A percentile compares a stretch with the other conserved stretches of the same genome.
These are phyloP conservation scores for Andrena fulva DNA, from an alignment of 2,888 invertebrate genomes.

Conservation along the genomic window DNA sequence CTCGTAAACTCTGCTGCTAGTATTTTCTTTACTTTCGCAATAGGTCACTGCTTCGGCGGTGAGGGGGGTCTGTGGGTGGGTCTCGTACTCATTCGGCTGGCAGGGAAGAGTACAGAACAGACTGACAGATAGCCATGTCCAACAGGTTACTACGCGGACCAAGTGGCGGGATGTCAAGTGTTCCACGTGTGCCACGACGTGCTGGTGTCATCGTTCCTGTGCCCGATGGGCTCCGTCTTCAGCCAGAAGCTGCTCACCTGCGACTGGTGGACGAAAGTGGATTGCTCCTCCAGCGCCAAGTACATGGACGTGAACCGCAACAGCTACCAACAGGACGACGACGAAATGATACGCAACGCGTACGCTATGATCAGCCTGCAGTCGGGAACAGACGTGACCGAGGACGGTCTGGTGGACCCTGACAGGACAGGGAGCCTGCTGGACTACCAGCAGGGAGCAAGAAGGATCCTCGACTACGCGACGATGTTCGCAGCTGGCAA, in stretches of 20 bases:
- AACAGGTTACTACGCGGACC: conserved; percentile 89
- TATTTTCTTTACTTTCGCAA: conserved; percentile 81
- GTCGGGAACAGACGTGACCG: conserved; percentile 78
- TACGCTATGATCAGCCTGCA: conserved; percentile 87
- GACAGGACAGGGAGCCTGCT: conserved; percentile 64
- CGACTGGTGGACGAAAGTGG: conserved; percentile 90
- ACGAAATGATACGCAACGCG: conserved; percentile 87
- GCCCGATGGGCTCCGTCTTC: conserved; percentile 89
- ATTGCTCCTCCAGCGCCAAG: conserved; percentile 86
- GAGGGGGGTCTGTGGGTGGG: neutral
- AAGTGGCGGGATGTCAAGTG: conserved; percentile 88
- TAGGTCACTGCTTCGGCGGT: conserved; percentile 75
- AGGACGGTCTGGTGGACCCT: conserved; percentile 70
- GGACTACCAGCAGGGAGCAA: conserved; percentile 42
- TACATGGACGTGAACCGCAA: conserved; percentile 84
- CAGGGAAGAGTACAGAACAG: neutral
- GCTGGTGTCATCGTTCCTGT: conserved; percentile 88
- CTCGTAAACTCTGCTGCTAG: conserved; percentile 70
- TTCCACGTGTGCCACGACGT: conserved; percentile 88
- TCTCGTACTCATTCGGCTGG: no score
- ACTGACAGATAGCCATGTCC: neutral
- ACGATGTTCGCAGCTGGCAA: conserved; percentile 55
- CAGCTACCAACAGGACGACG: conserved; percentile 84
- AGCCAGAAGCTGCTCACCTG: conserved; percentile 89
- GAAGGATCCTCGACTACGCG: conserved; percentile 40